A percentile compares a stretch with the other conserved stretches of the same genome.
phyloP scores from a whole-genome alignment of 1,140 invertebrate species.

The Drosophila teissieri region DNA sequence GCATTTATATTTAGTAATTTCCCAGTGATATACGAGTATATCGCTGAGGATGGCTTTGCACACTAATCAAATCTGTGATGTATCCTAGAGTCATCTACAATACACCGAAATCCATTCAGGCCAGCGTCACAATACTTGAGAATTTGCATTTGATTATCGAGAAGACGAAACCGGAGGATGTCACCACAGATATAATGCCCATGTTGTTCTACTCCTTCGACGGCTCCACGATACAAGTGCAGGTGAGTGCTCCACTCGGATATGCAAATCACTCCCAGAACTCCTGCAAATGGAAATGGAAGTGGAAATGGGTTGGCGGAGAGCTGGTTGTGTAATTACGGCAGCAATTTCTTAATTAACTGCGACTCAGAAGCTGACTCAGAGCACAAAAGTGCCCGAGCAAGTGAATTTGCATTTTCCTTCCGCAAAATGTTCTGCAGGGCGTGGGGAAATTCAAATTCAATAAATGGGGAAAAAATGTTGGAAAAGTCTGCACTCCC shows the following conservation, averaged over 20 bases:
- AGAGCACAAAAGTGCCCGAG: constrained; percentile 50
- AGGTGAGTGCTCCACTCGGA: constrained; percentile 87
- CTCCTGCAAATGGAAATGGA: constrained; percentile 2
- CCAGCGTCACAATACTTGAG: constrained; percentile 95
- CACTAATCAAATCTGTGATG: constrained; percentile 38
- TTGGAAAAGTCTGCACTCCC: not conserved
- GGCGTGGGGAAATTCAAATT: constrained; percentile 18
- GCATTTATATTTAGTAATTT: constrained; percentile 28
- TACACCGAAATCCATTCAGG: constrained; percentile 94
- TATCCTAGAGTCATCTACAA: constrained; percentile 89
- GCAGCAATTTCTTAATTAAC: constrained; percentile 78
- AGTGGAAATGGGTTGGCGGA: constrained; percentile 43
- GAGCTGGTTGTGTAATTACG: constrained; percentile 72
- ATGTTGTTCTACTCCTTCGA: constrained; percentile 96
- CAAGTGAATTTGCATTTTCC: constrained; percentile 36
- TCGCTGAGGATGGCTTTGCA: constrained; percentile 8
- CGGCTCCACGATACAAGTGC: constrained; percentile 95
- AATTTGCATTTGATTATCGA: constrained; percentile 95
- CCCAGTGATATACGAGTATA: not conserved
- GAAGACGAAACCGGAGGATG: constrained; percentile 93
- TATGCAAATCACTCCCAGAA: constrained; percentile 44
- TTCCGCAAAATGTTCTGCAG: constrained; percentile 10
- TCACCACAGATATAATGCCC: constrained; percentile 92
- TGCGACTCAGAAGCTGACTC: constrained; percentile 37
- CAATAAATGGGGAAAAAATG: constrained; percentile 18